These are phyloP conservation scores for Peromyscus californicus DNA, from an alignment of 2,113 vertebrate species.

Conservation along the genomic window DNA sequence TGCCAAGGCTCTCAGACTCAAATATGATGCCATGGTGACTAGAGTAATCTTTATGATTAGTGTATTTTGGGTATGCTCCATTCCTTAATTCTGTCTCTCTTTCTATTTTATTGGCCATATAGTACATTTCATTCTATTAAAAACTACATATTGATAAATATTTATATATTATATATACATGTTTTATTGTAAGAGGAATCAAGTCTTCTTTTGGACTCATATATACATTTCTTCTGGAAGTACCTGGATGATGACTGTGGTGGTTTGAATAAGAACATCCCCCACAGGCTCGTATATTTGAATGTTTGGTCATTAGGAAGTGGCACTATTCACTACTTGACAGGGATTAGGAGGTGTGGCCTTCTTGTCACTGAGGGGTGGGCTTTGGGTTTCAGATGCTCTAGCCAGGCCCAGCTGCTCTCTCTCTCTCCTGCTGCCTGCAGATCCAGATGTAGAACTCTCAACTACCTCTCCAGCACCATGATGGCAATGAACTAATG, in stretches of 20 bases:
- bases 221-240: background rate
- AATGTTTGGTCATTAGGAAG: too few species aligned
- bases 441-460: too few species aligned
- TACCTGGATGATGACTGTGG: background rate
- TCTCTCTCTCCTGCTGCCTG: too few species aligned
- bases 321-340: too few species aligned
- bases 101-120: conserved; percentile 17
- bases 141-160: background rate
- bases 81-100: background rate
- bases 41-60: background rate
- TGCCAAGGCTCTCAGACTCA: background rate
- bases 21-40: background rate
- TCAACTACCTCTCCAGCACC: too few species aligned
- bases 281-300: too few species aligned
- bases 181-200: conserved; percentile 1
- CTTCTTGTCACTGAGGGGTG: too few species aligned
- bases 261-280: too few species aligned
- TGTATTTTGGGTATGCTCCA: background rate
- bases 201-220: background rate
- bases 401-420: too few species aligned
- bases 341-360: too few species aligned
- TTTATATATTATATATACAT: background rate
- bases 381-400: too few species aligned
- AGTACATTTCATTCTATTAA: background rate
- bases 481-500: too few species aligned